A percentile compares a stretch with the other conserved stretches of the same genome.
phyloP scores from a whole-genome alignment of 2,113 vertebrate species.

The Laticauda colubrina region DNA sequence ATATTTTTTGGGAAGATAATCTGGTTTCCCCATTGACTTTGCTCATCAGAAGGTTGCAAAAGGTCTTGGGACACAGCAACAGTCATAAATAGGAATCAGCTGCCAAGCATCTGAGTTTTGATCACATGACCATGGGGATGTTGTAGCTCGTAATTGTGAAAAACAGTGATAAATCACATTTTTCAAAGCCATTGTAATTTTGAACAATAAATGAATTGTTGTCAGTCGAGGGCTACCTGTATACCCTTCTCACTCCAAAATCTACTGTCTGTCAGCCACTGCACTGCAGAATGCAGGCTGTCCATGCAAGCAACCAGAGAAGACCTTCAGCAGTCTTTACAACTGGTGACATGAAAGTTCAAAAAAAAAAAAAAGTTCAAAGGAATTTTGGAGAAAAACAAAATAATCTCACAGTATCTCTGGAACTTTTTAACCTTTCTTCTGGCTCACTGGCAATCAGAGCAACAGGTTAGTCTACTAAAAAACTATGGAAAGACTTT shows the following conservation, averaged over 20 bases:
- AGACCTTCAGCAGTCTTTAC: conserved; percentile 30
- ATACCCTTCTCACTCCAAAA: background rate
- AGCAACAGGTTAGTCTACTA: conserved; percentile 35
- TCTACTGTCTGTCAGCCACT: conserved; percentile 4
- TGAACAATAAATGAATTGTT: background rate
- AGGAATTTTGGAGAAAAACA: conserved; percentile 51
- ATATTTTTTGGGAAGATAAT: background rate
- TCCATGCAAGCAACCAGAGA: conserved; percentile 37
- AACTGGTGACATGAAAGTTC: conserved; percentile 42
- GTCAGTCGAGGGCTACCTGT: background rate
- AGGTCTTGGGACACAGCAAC: no score
- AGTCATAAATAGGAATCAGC: no score
- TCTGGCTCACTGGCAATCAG: conserved; percentile 58
- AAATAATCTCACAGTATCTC: conserved; percentile 50
- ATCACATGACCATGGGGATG: background rate
- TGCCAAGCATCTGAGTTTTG: background rate
- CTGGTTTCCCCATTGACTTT: no score
- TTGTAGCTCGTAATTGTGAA: background rate
- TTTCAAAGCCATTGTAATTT: background rate
- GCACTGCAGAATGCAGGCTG: conserved; percentile 38
- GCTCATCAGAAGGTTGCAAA: no score
- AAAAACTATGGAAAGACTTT: conserved; percentile 41
- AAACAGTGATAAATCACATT: background rate
- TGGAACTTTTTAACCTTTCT: conserved; percentile 47
- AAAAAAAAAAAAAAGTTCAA: conserved; percentile 44